Evolutionary conservation across 2,797 vertebrate species (phyloP).

Genomic region (Valencia hispanica): DNA sequence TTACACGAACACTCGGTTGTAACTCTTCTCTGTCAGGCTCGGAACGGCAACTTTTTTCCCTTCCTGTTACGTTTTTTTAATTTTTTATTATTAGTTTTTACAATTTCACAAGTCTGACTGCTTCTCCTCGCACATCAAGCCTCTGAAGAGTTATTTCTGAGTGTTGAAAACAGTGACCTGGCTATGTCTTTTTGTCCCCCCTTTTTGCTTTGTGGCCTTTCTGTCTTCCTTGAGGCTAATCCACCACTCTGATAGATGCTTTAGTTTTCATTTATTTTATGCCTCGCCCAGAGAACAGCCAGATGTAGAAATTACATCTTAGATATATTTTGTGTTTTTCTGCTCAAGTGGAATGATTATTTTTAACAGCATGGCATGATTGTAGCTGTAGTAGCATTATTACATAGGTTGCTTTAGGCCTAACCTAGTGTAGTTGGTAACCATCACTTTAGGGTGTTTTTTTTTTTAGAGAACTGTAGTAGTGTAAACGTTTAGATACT

Average conservation of each 20-base stretch:
- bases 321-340: constrained; percentile 61
- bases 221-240: constrained; percentile 72
- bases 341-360: constrained; percentile 60
- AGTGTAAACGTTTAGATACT: constrained; percentile 23
- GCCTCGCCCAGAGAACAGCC: constrained; percentile 54
- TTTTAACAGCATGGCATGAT: constrained; percentile 79
- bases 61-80: constrained; percentile 13
- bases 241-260: constrained; percentile 69
- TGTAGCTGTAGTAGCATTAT: constrained; percentile 65
- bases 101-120: constrained; percentile 25
- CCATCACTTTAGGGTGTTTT: constrained; percentile 67
- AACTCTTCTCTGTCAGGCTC: constrained; percentile 59
- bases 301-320: constrained; percentile 63
- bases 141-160: constrained; percentile 71
- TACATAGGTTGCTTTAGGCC: constrained; percentile 62
- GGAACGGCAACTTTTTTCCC: constrained; percentile 34
- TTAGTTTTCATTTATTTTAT: constrained; percentile 63
- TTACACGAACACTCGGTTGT: constrained; percentile 71
- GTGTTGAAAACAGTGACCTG: constrained; percentile 74
- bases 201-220: constrained; percentile 71
- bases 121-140: constrained; percentile 49
- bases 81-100: constrained; percentile 19
- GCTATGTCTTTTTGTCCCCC: constrained; percentile 61
- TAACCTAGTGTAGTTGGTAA: constrained; percentile 68
- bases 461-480: constrained; percentile 78